Evolutionary conservation across 2,888 invertebrate species (phyloP), one percentile per base, ranked within the genome.

Genomic region (Odontocerum albicorne): DNA sequence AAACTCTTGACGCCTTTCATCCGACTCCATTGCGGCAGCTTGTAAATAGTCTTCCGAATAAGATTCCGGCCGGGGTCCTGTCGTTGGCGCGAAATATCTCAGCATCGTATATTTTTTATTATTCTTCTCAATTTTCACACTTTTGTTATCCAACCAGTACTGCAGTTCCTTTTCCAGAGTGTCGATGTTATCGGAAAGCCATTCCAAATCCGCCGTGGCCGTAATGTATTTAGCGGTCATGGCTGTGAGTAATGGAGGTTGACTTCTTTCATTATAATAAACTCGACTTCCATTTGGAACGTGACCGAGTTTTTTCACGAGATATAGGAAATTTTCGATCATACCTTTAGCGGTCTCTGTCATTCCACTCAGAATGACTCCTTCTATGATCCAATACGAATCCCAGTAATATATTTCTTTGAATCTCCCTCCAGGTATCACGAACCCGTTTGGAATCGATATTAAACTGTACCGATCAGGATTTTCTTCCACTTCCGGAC

Each of bases 381-480:
- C 92, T 66, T 88, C 85, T 35, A 92, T 77, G 46, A 90, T 88
- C 92, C 92, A 93, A 68, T 87, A 93, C 0, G 91, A 85, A 66
- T 93, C 93, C 92, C 93, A 92, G 67, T 92, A 92, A 68, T 92
- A 92, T 49, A 86, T 75, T 66, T 88, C 88, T 64, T 75, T 72
- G 74, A 92, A 82, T 68, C 92, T 65, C 60, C 92, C 82, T 62
- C 90, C 84, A 12, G 81, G 90, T 63, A 81, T 83, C 22, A 87
- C 81, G 58, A 87, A 86, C 4, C 83, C 83, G 58, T 90, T 75
- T 0, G 84, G 79, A 1, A 89, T 77, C 44, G 85, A 85, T 21
- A 88, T 77, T 33, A 88, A 77, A 36, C 88, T 88, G 67, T 82
- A 81, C 54, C 75, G 72, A 44, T 84, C 72, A 49, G 83, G 75